Percentiles rank a stretch among this genome's conserved stretches.
Evolutionary conservation across 2,113 vertebrate species (phyloP).

Genomic region (Hippoglossus stenolepis): DNA sequence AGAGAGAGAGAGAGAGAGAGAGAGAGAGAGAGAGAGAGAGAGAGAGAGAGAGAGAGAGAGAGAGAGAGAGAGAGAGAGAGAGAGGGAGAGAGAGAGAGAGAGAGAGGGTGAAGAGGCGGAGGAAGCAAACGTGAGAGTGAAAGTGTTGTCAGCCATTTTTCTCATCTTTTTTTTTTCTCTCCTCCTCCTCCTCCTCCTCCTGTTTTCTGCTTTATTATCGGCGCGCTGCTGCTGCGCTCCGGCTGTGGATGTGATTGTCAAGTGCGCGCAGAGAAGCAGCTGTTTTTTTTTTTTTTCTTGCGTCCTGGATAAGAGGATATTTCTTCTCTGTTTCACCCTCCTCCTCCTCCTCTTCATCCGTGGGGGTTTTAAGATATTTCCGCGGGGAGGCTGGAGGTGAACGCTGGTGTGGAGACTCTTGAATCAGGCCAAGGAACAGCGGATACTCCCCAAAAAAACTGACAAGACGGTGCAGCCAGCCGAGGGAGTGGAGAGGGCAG

Average conservation of each 20-base stretch:
- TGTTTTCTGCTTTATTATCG: slow-evolving; percentile 60
- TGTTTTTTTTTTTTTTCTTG: neutral
- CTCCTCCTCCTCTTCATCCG: neutral
- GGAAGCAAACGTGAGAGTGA: slow-evolving; percentile 84
- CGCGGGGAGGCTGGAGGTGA: slow-evolving; percentile 80
- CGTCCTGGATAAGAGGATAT: slow-evolving; percentile 40
- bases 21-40: slow-evolving; percentile 18
- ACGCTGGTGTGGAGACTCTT: slow-evolving; percentile 45
- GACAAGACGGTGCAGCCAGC: slow-evolving; percentile 69
- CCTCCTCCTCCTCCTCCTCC: neutral
- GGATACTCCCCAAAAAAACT: slow-evolving; percentile 73
- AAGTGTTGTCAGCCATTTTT: slow-evolving; percentile 99
- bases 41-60: slow-evolving; percentile 20
- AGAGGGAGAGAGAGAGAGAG: slow-evolving; percentile 26
- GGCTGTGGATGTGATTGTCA: slow-evolving; percentile 58
- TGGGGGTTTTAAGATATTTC: slow-evolving; percentile 50
- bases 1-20: slow-evolving; percentile 26
- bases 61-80: slow-evolving; percentile 20
- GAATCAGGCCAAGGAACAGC: slow-evolving; percentile 71
- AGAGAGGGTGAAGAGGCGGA: slow-evolving; percentile 47
- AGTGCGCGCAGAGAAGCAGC: slow-evolving; percentile 30
- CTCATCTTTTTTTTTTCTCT: slow-evolving; percentile 71
- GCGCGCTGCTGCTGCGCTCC: slow-evolving; percentile 33
- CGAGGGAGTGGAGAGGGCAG: slow-evolving; percentile 34
- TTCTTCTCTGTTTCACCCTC: neutral